Evolutionary conservation across 2,888 invertebrate genomes (phyloP).

Genomic region (Ommatoiulus sabulosus): DNA sequence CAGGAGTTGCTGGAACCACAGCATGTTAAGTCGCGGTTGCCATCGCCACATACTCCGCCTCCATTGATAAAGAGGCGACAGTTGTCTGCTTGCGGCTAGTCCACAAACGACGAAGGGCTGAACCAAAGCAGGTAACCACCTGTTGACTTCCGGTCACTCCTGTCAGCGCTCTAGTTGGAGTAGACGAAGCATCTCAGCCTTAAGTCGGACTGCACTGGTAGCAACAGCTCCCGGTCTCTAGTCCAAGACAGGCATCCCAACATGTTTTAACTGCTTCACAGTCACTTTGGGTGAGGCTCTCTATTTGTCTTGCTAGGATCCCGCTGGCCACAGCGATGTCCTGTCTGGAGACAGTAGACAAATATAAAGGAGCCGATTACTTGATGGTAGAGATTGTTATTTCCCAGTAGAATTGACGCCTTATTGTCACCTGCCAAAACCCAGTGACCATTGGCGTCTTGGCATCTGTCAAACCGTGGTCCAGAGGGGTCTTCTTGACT

Average conservation of each 20-base stretch:
- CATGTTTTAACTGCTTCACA: neutral
- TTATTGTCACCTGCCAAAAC: neutral
- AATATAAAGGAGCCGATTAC: neutral
- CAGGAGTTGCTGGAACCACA: conserved; percentile 55
- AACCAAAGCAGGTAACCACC: neutral
- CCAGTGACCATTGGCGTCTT: neutral
- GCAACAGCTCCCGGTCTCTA: neutral
- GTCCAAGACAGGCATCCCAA: neutral
- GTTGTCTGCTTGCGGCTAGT: neutral
- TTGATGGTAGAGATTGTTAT: conserved; percentile 59
- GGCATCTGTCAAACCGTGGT: neutral
- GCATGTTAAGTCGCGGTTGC: conserved; percentile 62
- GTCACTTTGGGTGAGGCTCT: neutral
- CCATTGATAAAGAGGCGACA: neutral
- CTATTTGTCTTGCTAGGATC: neutral
- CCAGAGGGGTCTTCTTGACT: neutral
- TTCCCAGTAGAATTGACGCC: no score
- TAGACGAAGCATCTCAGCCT: neutral
- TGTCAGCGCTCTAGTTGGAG: neutral
- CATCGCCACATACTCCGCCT: neutral
- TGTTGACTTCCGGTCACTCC: neutral
- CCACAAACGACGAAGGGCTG: neutral
- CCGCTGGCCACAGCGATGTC: neutral
- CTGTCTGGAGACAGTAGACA: neutral
- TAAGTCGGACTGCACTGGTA: neutral